These are phyloP conservation scores for Spialia ferax DNA, from an alignment of 2,888 invertebrate species.

Conservation along the genomic window DNA sequence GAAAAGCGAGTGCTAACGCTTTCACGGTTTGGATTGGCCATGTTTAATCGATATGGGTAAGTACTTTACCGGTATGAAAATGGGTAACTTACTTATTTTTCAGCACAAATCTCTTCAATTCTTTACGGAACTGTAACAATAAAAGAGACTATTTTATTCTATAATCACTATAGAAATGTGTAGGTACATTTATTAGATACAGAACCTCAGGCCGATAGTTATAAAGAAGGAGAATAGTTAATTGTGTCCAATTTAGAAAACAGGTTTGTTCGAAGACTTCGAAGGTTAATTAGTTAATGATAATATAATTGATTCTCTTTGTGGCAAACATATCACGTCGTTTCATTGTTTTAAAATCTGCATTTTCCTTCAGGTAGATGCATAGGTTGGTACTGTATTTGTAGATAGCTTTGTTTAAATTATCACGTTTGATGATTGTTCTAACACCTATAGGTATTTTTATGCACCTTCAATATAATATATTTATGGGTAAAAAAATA, in stretches of 20 bases:
- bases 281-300: slow-evolving; percentile 8
- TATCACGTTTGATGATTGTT: too few species aligned
- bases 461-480: not conserved
- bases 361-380: not conserved
- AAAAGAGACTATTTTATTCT: slow-evolving; percentile 1
- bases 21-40: slow-evolving; percentile 93
- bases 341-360: not conserved
- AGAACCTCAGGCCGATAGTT: not conserved
- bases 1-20: slow-evolving; percentile 98
- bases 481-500: not conserved
- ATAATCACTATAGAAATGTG: not conserved
- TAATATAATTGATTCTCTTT: not conserved
- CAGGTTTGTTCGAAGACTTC: slow-evolving; percentile 15
- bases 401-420: not conserved
- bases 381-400: not conserved
- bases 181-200: not conserved
- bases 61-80: slow-evolving; percentile 47
- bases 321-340: not conserved
- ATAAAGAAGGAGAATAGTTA: not conserved
- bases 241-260: not conserved
- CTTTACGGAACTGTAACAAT: slow-evolving; percentile 69
- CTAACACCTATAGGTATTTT: not conserved
- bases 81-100: slow-evolving; percentile 62
- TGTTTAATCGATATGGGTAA: slow-evolving; percentile 66
- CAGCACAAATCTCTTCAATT: slow-evolving; percentile 65